Percentiles rank a stretch among this genome's conserved stretches.
These are phyloP conservation scores for Geophilus truncorum DNA, from an alignment of 2,888 invertebrate genomes.

Conservation along the genomic window DNA sequence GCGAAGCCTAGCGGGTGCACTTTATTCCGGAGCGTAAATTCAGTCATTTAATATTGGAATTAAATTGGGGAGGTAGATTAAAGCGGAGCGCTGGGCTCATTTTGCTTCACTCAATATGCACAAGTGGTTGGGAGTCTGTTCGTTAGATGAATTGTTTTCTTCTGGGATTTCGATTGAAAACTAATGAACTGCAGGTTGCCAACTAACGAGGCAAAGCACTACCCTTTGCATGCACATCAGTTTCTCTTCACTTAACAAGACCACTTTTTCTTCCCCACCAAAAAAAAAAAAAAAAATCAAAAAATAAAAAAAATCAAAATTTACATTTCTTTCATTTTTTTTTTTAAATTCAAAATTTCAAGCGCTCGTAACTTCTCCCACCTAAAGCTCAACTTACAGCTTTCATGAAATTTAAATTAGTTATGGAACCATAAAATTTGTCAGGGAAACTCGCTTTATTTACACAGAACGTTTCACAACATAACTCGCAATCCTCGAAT, in stretches of 20 bases:
- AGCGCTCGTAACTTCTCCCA: background rate
- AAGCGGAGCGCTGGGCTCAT: background rate
- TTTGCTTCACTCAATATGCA: background rate
- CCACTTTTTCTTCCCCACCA: background rate
- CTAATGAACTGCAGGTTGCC: conserved; percentile 11
- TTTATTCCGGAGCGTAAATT: background rate
- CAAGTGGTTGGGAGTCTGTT: background rate
- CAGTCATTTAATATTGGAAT: background rate
- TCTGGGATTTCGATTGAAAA: conserved; percentile 20
- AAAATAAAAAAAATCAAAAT: background rate
- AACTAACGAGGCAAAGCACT: conserved; percentile 2
- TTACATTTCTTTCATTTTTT: background rate
- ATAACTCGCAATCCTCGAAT: background rate
- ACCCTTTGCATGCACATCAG: background rate
- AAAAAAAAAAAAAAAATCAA: background rate
- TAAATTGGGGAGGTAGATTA: background rate
- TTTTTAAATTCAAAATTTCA: background rate
- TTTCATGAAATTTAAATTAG: background rate
- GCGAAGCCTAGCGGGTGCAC: no score
- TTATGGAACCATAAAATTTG: background rate
- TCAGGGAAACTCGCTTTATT: background rate
- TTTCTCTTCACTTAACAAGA: background rate
- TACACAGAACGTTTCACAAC: background rate
- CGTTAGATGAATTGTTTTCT: conserved; percentile 16
- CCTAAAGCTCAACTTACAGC: background rate